Conservation (phyloP, 2,797 vertebrate species). For the Galagoides demidoff region DNA sequence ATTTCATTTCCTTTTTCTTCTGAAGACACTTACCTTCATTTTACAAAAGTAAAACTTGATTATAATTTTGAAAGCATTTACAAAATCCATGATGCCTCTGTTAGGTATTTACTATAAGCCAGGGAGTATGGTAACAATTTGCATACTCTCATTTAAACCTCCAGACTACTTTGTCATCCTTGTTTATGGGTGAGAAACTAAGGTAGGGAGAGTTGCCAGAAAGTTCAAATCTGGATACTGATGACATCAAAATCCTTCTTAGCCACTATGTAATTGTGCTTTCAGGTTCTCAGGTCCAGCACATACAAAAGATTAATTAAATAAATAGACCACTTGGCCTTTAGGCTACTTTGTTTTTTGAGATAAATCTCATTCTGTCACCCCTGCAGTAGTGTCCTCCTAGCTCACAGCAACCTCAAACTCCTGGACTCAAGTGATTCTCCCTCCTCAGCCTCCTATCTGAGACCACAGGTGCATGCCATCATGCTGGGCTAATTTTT, state of each 20-base stretch:
- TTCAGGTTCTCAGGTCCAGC: background rate
- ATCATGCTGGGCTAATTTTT: background rate
- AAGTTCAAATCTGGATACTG: background rate
- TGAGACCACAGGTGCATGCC: background rate
- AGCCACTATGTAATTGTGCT: background rate
- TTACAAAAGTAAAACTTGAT: slow-evolving; percentile 39
- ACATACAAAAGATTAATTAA: background rate
- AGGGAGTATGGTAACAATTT: background rate
- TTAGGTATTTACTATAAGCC: background rate
- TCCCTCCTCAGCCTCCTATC: background rate
- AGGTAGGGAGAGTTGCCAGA: background rate
- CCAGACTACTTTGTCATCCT: background rate
- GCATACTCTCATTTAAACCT: background rate
- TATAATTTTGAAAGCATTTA: slow-evolving; percentile 15
- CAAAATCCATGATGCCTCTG: background rate
- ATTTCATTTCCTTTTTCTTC: background rate
- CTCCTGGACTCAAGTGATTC: background rate
- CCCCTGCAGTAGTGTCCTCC: background rate
- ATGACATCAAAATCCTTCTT: background rate
- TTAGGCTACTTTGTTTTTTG: background rate
- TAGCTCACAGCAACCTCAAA: background rate
- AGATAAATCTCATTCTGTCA: background rate
- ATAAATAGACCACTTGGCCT: background rate
- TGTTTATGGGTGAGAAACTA: background rate
- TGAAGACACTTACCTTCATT: background rate